Evolutionary conservation across 2,113 vertebrate species (phyloP), one percentile per base, ranked within the genome.

Genomic region (Vicugna pacos): DNA sequence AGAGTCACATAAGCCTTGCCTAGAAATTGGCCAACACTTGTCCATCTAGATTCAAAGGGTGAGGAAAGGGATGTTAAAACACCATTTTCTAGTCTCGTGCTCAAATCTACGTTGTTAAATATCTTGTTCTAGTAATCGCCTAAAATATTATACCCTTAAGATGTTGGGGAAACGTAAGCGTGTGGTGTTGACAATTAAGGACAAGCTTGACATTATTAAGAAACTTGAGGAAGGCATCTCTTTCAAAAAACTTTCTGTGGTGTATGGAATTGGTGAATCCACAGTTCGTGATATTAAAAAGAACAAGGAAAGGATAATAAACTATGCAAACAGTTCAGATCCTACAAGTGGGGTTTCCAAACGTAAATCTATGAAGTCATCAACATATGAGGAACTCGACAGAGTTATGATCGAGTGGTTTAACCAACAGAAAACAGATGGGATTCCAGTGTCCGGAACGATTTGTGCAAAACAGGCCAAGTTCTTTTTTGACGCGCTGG

Each of bases 381-480:
- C 97, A 17, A 98, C 98, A 1, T 98, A 98, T 13, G 98, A 98
- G 84, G 98, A 98, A 52, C 98, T 98, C n/a, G 98, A 98, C 1
- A 94, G 98, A 84, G 98, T 98, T 58, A 98, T 98, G 98, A 98
- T 98, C 93, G 98, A 98, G 80, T 98, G 98, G 98, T 98, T 98
- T 92, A 98, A 98, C 77, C 97, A 98, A 7, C 98, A 98, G 80
- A 97, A 98, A 90, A 98, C 91, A 67, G 80, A 98, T 56, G 98
- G 98, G 15, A 93, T 98, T 73, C 98, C 97, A 17, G 98, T 98
- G 70, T 98, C 97, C 0, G 98, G 98, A 58, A 97, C 98, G 2
- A 96, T 98, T 81, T 98, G 98, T 85, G 97, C 97, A 52, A 98
- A 97, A 52, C 98, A 98, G 92, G 98, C 98, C 5, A 97, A 85